Base-by-base conservation (phyloP, 2,888 invertebrate species). In the Ceraclea dissimilis region DNA sequence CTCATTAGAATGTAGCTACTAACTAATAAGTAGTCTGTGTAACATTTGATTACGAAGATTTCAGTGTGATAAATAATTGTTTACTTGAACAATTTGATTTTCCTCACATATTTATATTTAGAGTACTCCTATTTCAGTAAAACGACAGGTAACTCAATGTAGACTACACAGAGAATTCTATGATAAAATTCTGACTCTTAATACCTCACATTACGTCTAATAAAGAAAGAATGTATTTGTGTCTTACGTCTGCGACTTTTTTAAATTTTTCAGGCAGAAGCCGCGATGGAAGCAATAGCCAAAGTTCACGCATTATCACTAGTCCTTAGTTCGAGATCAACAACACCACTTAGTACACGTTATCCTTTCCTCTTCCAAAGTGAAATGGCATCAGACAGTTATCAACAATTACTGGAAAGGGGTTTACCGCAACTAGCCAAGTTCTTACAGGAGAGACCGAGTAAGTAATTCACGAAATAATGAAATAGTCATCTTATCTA, bases 311-410 rank as follows among this genome's bases (percentile, higher is more conserved):
- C 87, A 0, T 73, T 88, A 1, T 87, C 88, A 0, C 71, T 90
- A 2, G 82, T 79, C 4, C 71, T 83, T 65, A 57, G 59, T 18
- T 16, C 54, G 5, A 33, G 50, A 43, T 57, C 56, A 19, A 19
- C 75, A 10, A 77, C 77, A 5, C 74, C 77, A 8, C 67, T 78
- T 10, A 74, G 76, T 53, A 74, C 73, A 58, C 69, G 72, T 63
- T 78, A 77, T 59, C 76, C 76, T 61, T 90, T 89, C 67, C 75
- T 90, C 16, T 89, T 90, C 65, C 88, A 88, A 64, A 88, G 88
- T 34, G 85, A 85, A 44, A 78, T 86, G 66, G 89, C 89, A 0
- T 87, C 88, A 0, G 87, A 88, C 63, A 88, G 88, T 2, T 90
- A 89, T 66, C 84, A 89, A 61, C 86, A 88, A 58, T 75, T 90